phyloP scores from a whole-genome alignment of 2,888 invertebrate species.

The Rugalucina vietnamica region DNA sequence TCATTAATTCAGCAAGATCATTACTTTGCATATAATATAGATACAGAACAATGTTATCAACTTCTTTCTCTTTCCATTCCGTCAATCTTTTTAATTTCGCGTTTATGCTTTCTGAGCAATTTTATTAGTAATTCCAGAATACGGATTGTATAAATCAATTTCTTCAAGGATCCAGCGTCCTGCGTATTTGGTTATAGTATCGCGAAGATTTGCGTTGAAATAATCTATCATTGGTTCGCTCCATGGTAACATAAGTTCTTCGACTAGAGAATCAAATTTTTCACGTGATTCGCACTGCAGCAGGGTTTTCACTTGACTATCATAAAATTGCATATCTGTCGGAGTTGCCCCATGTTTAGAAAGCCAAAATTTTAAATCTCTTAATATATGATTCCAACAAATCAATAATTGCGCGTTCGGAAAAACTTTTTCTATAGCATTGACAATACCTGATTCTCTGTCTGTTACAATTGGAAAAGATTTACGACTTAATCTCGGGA shows the following conservation, averaged over 20 bases:
- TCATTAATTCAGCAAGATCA: not conserved
- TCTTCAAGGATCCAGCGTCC: slow-evolving; percentile 33
- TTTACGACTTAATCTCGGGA: slow-evolving; percentile 9
- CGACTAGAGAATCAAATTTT: not conserved
- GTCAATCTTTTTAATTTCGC: slow-evolving; percentile 5
- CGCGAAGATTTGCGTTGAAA: slow-evolving; percentile 25
- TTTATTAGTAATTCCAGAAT: slow-evolving; percentile 13
- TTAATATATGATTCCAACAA: slow-evolving; percentile 50
- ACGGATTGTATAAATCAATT: not conserved
- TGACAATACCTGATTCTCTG: slow-evolving; percentile 26
- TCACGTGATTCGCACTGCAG: not conserved
- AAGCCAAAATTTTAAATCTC: slow-evolving; percentile 41
- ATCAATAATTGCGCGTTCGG: slow-evolving; percentile 8
- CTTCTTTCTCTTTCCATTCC: slow-evolving; percentile 3
- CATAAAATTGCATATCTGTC: slow-evolving; percentile 23
- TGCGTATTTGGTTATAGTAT: slow-evolving; percentile 5
- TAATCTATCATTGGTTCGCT: slow-evolving; percentile 30
- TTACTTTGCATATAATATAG: slow-evolving; percentile 16
- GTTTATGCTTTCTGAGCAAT: slow-evolving; percentile 17
- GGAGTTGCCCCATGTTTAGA: slow-evolving; percentile 21
- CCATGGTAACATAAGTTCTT: slow-evolving; percentile 15
- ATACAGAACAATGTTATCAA: slow-evolving; percentile 14
- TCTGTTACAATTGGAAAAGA: slow-evolving; percentile 22
- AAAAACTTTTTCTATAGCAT: slow-evolving; percentile 19
- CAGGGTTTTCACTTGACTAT: not conserved